phyloP scores from a whole-genome alignment of 2,888 invertebrate genomes.

The Drosophila meridiana region DNA sequence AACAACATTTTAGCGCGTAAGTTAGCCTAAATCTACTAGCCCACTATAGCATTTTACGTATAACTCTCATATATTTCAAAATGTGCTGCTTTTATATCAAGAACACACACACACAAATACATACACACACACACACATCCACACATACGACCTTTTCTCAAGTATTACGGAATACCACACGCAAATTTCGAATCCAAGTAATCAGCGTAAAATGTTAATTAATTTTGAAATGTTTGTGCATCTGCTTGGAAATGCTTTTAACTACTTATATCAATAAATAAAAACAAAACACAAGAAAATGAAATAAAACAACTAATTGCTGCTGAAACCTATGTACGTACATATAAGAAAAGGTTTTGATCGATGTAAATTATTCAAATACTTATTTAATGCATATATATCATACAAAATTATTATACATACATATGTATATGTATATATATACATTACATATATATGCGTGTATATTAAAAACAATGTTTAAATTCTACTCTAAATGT shows the following conservation, averaged over 20 bases:
- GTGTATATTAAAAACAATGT: slow-evolving; percentile 71
- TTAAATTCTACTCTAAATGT: slow-evolving; percentile 80
- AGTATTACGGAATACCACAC: slow-evolving; percentile 63
- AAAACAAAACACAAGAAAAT: slow-evolving; percentile 28
- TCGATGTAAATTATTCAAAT: slow-evolving; percentile 78
- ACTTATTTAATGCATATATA: slow-evolving; percentile 73
- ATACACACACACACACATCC: slow-evolving; percentile 19
- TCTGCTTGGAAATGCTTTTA: slow-evolving; percentile 77
- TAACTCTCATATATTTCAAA: slow-evolving; percentile 57
- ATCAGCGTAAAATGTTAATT: slow-evolving; percentile 39
- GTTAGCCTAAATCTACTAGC: slow-evolving; percentile 72
- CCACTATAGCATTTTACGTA: slow-evolving; percentile 60
- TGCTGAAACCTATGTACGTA: slow-evolving; percentile 56
- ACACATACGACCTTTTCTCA: slow-evolving; percentile 54
- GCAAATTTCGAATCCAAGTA: slow-evolving; percentile 48
- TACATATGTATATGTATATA: slow-evolving; percentile 51
- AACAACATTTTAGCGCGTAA: slow-evolving; percentile 61
- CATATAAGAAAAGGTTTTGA: slow-evolving; percentile 60
- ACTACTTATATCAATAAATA: slow-evolving; percentile 48
- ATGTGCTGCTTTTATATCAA: slow-evolving; percentile 70
- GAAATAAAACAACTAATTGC: slow-evolving; percentile 28
- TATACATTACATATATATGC: slow-evolving; percentile 31
- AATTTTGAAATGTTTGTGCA: slow-evolving; percentile 53
- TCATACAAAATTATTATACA: slow-evolving; percentile 54
- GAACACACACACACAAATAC: slow-evolving; percentile 16